These are phyloP conservation scores for Crotalus tigris DNA, from an alignment of 2,113 vertebrate species.

Conservation along the genomic window DNA sequence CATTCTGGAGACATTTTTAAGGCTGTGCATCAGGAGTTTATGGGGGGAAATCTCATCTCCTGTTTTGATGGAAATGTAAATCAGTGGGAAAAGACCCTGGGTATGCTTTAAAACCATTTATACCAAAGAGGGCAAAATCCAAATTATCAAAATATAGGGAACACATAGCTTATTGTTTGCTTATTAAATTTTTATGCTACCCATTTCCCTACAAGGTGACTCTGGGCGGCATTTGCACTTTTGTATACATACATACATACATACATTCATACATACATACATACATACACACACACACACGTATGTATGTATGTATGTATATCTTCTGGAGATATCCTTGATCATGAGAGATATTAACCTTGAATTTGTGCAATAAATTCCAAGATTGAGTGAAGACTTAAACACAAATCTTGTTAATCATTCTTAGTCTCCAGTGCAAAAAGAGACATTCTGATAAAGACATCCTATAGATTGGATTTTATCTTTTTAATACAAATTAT, in stretches of 20 bases:
- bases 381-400: neutral
- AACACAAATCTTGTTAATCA: neutral
- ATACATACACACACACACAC: neutral
- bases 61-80: neutral
- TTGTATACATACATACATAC: neutral
- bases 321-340: neutral
- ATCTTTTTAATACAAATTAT: neutral
- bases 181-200: neutral
- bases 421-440: neutral
- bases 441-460: neutral
- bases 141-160: neutral
- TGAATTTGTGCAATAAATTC: neutral
- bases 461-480: neutral
- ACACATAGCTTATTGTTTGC: neutral
- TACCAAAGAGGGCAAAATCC: neutral
- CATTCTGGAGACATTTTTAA: neutral
- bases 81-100: neutral
- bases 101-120: neutral
- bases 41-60: neutral
- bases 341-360: neutral
- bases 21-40: neutral
- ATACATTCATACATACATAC: too few relatives aligned
- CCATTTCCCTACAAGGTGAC: neutral
- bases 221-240: neutral
- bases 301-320: too few relatives aligned